phyloP scores from a whole-genome alignment of 2,888 invertebrate species.

The Eumacrocentrus americanus region DNA sequence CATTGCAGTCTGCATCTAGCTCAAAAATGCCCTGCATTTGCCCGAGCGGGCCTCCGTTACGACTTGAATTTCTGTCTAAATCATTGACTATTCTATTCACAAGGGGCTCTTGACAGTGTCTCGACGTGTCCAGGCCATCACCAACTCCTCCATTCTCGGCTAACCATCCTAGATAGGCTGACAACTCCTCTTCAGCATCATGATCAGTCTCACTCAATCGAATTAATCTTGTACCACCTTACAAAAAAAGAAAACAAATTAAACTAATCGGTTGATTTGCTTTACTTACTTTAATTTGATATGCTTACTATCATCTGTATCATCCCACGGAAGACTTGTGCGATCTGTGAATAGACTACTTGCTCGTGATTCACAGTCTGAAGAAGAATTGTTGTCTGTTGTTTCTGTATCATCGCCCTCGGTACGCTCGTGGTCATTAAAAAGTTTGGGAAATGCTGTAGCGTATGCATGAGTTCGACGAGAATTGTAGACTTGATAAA shows the following conservation, averaged over 20 bases:
- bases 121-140: constrained; percentile 15
- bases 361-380: constrained; percentile 49
- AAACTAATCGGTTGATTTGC: too few relatives aligned
- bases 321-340: constrained; percentile 54
- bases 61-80: constrained; percentile 25
- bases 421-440: constrained; percentile 43
- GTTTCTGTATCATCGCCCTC: constrained; percentile 44
- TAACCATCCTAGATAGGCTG: constrained; percentile 47
- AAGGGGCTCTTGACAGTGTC: constrained; percentile 27
- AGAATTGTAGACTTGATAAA: constrained; percentile 74
- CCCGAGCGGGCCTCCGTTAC: constrained; percentile 44
- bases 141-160: constrained; percentile 39
- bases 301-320: constrained; percentile 47
- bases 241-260: too few relatives aligned
- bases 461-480: constrained; percentile 68
- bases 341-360: constrained; percentile 53
- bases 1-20: constrained; percentile 65
- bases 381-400: constrained; percentile 51
- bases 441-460: constrained; percentile 61
- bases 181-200: constrained; percentile 47
- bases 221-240: constrained; percentile 39
- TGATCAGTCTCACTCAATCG: constrained; percentile 39
- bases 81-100: constrained; percentile 21
- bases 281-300: too few relatives aligned
- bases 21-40: constrained; percentile 66